phyloP scores from a whole-genome alignment of 2,113 vertebrate species.

The Mirza zaza region DNA sequence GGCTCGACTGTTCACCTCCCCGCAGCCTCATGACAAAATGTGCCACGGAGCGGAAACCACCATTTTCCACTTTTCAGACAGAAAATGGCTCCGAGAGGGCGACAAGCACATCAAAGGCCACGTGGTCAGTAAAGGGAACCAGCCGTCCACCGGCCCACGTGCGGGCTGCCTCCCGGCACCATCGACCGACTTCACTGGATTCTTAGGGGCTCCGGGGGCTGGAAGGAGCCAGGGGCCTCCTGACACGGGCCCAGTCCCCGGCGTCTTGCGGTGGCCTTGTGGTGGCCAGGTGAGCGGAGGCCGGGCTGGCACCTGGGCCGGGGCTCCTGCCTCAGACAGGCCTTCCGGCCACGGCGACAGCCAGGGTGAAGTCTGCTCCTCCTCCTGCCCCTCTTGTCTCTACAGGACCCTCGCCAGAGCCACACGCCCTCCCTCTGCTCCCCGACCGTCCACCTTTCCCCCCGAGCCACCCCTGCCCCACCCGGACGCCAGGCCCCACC shows the following conservation, averaged over 20 bases:
- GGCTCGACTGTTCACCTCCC: accelerated
- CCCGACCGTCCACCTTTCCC: background rate
- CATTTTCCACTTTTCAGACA: accelerated
- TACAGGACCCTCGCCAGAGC: background rate
- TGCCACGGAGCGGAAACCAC: accelerated
- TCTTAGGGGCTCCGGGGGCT: too few species aligned
- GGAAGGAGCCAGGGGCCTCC: background rate
- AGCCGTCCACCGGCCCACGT: accelerated
- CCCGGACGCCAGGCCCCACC: background rate
- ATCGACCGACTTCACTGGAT: accelerated
- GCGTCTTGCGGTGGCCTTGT: background rate
- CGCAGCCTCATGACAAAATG: accelerated
- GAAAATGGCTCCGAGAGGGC: accelerated
- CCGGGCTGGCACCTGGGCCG: background rate
- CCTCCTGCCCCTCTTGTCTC: background rate
- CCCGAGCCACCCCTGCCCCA: background rate
- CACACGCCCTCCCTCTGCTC: accelerated
- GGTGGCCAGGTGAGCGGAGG: background rate
- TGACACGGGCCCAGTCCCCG: background rate
- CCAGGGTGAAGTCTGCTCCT: background rate
- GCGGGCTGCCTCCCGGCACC: too few species aligned
- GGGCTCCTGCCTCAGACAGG: background rate
- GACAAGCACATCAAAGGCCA: accelerated
- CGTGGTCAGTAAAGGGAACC: background rate
- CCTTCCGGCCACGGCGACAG: accelerated